phyloP scores from a whole-genome alignment of 1,140 invertebrate species.

The Eupristina koningsbergeri region DNA sequence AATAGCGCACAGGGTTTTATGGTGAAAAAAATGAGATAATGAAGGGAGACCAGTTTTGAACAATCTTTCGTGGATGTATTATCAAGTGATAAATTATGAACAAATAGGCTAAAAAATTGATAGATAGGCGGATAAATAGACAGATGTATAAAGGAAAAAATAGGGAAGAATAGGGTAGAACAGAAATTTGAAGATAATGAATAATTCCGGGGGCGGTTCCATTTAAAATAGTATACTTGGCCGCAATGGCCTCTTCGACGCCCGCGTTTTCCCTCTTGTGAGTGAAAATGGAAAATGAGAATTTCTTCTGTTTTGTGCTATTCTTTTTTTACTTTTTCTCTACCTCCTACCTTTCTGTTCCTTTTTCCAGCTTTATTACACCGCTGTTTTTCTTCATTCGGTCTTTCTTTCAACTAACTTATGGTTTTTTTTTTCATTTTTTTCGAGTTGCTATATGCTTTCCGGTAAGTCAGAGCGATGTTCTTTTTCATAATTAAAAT shows the following conservation, averaged over 20 bases:
- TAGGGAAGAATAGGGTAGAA: slow-evolving; percentile 52
- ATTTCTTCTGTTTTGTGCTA: background rate
- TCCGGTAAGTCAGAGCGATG: background rate
- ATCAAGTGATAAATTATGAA: too few species aligned
- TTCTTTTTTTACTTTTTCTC: background rate
- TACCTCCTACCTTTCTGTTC: background rate
- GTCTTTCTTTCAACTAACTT: background rate
- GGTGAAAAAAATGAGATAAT: slow-evolving; percentile 32
- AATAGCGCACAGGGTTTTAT: slow-evolving; percentile 57
- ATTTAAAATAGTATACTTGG: slow-evolving; percentile 61
- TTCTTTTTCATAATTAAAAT: slow-evolving; percentile 26
- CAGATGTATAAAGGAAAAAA: slow-evolving; percentile 5
- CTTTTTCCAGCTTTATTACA: background rate
- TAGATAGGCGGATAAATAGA: slow-evolving; percentile 35
- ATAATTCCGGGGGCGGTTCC: slow-evolving; percentile 67
- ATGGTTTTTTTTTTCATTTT: background rate
- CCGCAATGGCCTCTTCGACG: slow-evolving; percentile 54
- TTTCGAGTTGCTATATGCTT: background rate
- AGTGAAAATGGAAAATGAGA: slow-evolving; percentile 27
- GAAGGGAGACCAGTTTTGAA: too few species aligned
- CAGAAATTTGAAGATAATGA: slow-evolving; percentile 62
- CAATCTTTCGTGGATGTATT: too few species aligned
- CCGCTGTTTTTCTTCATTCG: background rate
- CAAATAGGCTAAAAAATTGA: too few species aligned
- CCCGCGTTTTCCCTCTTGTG: slow-evolving; percentile 33